A percentile compares a stretch with the other conserved stretches of the same genome.
Conservation (phyloP, 2,888 invertebrate genomes). For the Julus scandinavius region DNA sequence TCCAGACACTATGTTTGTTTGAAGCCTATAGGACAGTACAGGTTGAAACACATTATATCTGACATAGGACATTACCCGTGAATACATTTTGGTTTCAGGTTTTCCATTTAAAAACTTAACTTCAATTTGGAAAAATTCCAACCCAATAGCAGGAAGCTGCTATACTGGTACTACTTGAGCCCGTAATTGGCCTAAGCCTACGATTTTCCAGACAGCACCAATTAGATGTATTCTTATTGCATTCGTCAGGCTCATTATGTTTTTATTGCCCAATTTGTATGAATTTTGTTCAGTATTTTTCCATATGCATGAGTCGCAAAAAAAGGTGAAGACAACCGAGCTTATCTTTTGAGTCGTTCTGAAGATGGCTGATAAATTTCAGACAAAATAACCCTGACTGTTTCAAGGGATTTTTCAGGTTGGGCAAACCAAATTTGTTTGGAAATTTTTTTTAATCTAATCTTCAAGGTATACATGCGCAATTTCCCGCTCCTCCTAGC, state of each 20-base stretch:
- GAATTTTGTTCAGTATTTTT: neutral
- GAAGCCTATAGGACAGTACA: no score
- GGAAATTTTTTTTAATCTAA: slow-evolving; percentile 1
- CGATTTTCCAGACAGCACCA: no score
- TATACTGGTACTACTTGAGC: neutral
- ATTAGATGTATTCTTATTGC: neutral
- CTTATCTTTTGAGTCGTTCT: neutral
- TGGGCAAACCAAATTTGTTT: neutral
- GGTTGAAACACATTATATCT: no score
- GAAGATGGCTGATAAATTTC: neutral
- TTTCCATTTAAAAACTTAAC: neutral
- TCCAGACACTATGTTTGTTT: neutral
- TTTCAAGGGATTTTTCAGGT: neutral
- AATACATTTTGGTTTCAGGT: neutral
- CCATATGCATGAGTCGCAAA: neutral
- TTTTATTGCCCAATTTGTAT: neutral
- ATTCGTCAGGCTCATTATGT: neutral
- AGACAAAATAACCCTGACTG: neutral
- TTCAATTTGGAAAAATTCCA: neutral
- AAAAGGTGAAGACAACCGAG: neutral
- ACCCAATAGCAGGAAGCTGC: neutral
- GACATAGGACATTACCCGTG: neutral
- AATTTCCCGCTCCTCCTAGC: neutral
- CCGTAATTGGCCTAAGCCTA: neutral
- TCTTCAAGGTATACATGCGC: neutral